A percentile compares a stretch with the other conserved stretches of the same genome.
Evolutionary conservation across 2,113 vertebrate genomes (phyloP).

Genomic region (Galemys pyrenaicus): DNA sequence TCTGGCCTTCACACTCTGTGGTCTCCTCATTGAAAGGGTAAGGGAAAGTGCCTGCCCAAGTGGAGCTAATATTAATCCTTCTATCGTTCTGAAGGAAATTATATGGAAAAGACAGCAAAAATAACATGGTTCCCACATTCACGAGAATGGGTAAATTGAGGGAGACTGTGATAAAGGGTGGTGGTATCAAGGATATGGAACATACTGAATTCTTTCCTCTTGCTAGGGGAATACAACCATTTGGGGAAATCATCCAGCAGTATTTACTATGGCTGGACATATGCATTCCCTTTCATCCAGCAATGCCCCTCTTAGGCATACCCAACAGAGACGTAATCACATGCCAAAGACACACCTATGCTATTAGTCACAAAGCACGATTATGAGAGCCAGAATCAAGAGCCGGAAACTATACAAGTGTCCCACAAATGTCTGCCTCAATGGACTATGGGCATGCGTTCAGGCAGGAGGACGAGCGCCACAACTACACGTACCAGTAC

Average conservation of each 20-base stretch:
- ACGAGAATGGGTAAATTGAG: not conserved
- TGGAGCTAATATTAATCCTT: not conserved
- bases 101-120: not conserved
- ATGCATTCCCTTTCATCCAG: not conserved
- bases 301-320: not conserved
- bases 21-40: not conserved
- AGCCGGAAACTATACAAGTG: not conserved
- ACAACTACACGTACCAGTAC: not conserved
- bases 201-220: not conserved
- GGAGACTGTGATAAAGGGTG: too few species aligned
- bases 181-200: not conserved
- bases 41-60: not conserved
- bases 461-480: not conserved
- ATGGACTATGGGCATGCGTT: too few species aligned
- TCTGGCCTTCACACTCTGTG: not conserved
- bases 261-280: not conserved
- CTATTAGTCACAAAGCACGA: too few species aligned
- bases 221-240: not conserved
- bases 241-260: not conserved
- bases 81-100: conserved; percentile 41
- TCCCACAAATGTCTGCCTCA: not conserved
- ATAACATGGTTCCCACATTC: not conserved
- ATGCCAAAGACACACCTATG: not conserved
- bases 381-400: not conserved
- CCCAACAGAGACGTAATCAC: not conserved